Conservation (phyloP, 2,797 vertebrate genomes). For the Myotis daubentonii region DNA sequence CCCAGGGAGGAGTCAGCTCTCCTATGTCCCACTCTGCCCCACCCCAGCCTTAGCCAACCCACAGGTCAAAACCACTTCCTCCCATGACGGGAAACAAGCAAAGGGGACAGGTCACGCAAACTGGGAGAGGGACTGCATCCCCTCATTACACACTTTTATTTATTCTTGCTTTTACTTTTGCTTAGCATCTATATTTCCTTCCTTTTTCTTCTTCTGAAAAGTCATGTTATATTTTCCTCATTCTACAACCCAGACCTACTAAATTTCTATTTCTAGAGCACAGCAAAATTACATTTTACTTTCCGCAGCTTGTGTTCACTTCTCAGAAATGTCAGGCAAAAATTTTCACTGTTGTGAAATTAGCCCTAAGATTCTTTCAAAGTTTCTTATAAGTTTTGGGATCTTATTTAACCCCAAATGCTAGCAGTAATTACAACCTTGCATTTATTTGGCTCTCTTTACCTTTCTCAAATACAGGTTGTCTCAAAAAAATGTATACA, state of each 20-base stretch:
- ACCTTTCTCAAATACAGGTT: not conserved
- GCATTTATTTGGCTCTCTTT: not conserved
- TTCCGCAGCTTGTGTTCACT: not conserved
- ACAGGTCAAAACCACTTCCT: slow-evolving; percentile 20
- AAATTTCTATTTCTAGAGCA: slow-evolving; percentile 33
- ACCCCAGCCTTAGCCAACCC: not conserved
- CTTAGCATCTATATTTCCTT: not conserved
- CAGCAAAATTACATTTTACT: not conserved
- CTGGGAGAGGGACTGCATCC: not conserved
- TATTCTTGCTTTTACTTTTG: not conserved
- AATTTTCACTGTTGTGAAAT: slow-evolving; percentile 38
- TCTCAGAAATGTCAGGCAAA: slow-evolving; percentile 14
- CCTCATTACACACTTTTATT: not conserved
- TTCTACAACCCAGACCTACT: not conserved
- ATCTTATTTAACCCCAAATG: not conserved
- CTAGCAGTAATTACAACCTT: not conserved
- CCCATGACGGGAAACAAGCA: not conserved
- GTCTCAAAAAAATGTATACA: not conserved
- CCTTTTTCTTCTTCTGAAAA: slow-evolving; percentile 7
- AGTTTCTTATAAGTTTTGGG: not conserved
- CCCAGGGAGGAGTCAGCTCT: not conserved
- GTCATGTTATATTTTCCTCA: not conserved
- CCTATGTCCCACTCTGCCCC: not conserved
- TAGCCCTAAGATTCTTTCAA: not conserved
- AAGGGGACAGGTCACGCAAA: not conserved